phyloP scores from a whole-genome alignment of 2,797 vertebrate species.

The Diglossa cyanea region DNA sequence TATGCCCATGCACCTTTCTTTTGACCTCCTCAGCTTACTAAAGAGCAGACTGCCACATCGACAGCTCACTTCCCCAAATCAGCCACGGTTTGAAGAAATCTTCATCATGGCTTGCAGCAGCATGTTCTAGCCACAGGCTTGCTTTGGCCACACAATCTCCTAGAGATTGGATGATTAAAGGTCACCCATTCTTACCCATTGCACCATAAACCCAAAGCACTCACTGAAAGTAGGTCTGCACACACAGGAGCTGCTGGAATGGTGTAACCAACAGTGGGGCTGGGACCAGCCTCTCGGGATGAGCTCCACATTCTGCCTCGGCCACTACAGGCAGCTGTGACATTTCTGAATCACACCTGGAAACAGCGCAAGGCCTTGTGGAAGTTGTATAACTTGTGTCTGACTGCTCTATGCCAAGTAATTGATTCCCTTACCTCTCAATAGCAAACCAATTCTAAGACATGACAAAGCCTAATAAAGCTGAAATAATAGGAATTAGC shows the following conservation, averaged over 20 bases:
- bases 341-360: neutral
- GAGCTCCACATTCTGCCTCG: neutral
- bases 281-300: accelerated
- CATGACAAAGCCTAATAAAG: neutral
- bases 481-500: neutral
- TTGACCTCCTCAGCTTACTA: neutral
- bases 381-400: neutral
- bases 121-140: neutral
- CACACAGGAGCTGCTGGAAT: neutral
- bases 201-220: neutral
- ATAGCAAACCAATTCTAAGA: neutral
- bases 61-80: neutral
- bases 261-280: neutral
- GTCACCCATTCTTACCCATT: neutral
- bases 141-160: neutral
- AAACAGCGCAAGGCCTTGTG: neutral
- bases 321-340: neutral
- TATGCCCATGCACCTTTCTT: neutral
- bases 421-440: neutral
- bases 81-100: neutral
- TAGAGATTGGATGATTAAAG: neutral
- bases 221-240: neutral
- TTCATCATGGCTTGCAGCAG: neutral
- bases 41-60: neutral
- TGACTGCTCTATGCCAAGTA: neutral